These are phyloP conservation scores for Octonoba sinensis DNA, from an alignment of 2,888 invertebrate species.

Conservation along the genomic window DNA sequence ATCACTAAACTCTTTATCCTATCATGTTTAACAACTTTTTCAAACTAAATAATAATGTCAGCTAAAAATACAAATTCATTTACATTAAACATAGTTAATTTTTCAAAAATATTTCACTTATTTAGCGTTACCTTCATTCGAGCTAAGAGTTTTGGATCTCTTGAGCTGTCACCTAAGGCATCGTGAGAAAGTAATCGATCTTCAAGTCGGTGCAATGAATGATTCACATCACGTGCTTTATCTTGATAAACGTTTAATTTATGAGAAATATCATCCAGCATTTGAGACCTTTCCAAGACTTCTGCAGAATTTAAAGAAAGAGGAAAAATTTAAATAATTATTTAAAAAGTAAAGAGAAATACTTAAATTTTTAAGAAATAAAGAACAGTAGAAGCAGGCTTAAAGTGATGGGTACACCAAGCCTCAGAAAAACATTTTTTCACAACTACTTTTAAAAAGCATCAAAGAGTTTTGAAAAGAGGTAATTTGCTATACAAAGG, in stretches of 20 bases:
- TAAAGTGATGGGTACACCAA: neutral
- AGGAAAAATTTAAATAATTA: neutral
- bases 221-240: constrained; percentile 85
- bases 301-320: constrained; percentile 69
- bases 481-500: no score
- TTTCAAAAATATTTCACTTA: no score
- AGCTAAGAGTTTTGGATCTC: constrained; percentile 85
- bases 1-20: no score
- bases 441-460: no score
- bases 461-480: no score
- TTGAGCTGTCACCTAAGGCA: constrained; percentile 75
- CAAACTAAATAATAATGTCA: no score
- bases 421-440: no score
- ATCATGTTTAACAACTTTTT: no score
- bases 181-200: constrained; percentile 84
- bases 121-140: constrained; percentile 78
- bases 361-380: neutral
- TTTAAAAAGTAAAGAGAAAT: no score
- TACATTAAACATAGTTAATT: neutral
- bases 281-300: constrained; percentile 81
- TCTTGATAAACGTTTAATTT: constrained; percentile 85
- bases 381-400: neutral
- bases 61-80: no score
- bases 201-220: constrained; percentile 88
- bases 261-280: constrained; percentile 82